Percentiles rank a stretch among this genome's conserved stretches.
phyloP scores from a whole-genome alignment of 2,888 invertebrate species.

The Oligia fasciuncula region DNA sequence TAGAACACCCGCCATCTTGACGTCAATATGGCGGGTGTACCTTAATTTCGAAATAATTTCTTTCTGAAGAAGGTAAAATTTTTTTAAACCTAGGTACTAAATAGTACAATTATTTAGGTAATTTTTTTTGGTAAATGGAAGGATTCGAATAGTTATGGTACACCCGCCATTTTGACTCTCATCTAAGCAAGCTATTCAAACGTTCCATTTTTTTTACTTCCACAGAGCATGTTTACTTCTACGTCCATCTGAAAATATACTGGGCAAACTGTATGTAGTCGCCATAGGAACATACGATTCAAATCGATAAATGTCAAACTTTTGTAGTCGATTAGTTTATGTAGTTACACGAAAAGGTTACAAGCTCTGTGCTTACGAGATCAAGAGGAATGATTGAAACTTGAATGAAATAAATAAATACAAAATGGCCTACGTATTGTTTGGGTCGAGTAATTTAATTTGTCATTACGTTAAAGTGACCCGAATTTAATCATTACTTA shows the following conservation, averaged over 20 bases:
- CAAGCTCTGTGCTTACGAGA: too few species aligned
- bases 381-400: constrained; percentile 17
- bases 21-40: too few species aligned
- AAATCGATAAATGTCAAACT: constrained; percentile 7
- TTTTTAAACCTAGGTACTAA: too few species aligned
- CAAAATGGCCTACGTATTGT: constrained; percentile 72
- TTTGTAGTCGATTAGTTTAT: constrained; percentile 6
- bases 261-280: background rate
- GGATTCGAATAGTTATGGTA: too few species aligned
- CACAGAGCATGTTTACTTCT: too few species aligned
- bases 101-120: too few species aligned
- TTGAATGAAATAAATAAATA: constrained; percentile 53
- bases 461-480: background rate
- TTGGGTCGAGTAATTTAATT: constrained; percentile 54
- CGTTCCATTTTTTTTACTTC: background rate
- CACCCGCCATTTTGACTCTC: too few species aligned
- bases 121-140: too few species aligned
- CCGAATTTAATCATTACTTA: background rate
- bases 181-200: background rate
- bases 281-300: too few species aligned
- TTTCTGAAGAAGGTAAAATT: too few species aligned
- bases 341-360: background rate
- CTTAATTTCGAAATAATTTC: too few species aligned
- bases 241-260: background rate
- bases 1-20: too few species aligned